Evolutionary conservation across 2,113 vertebrate species (phyloP), one percentile per base, ranked within the genome.

Genomic region (Alethe diademata): DNA sequence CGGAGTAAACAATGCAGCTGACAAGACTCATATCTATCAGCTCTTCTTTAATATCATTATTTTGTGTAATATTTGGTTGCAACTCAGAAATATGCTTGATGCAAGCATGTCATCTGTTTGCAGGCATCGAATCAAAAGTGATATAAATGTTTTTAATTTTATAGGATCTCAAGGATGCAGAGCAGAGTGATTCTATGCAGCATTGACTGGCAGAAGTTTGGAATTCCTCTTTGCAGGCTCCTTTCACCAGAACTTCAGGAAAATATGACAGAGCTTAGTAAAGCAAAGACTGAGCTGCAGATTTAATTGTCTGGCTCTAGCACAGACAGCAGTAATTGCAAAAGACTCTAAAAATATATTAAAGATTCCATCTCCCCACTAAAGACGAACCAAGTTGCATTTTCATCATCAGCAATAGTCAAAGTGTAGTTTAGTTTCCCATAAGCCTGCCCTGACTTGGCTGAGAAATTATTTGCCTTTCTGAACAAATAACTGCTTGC

Each of bases 371-470:
- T 89, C 48, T 80, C 42, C 69, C 73, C 23, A 33, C 57, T 75
- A 61, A 73, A 92, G 51, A 22, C 0, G 0, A 81, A 85, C 28
- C 24, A 85, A 89, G 45, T 18, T 79, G 45, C 29, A 38, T 92
- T 95, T 85, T 89, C 78, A 82, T 70, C 78, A 72, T 0, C 70
- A 87, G 28, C 57, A 89, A 53, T 61, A 95, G 92, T 78, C 74
- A 54, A 91, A 93, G 14, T 31, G 25, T 60, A 91, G 54, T 90
- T 89, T 57, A 76, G 90, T 95, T 94, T 91, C 36, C 50, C 88
- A 51, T 9, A 50, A 95, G 33, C 42, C 38, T 90, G 40, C 8
- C 54, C 48, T 85, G 76, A 51, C 84, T 94, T 93, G 66, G 45
- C 29, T 79, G 18, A 54, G 42, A 73, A 69, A 61, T 48, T 64